Conservation (phyloP, 2,888 invertebrate species). For the Eudemis profundana region DNA sequence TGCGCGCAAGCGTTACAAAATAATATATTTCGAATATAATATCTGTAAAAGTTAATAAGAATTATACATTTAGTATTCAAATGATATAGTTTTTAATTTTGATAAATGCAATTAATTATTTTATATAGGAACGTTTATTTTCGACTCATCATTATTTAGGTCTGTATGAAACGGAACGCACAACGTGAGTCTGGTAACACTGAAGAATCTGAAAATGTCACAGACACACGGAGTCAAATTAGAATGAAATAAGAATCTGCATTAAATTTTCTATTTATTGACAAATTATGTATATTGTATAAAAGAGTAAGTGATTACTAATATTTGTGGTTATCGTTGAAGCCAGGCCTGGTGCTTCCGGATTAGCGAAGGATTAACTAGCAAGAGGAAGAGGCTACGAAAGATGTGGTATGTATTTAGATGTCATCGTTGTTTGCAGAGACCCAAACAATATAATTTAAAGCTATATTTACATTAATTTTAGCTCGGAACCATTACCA, state of each 20-base stretch:
- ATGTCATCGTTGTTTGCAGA: slow-evolving; percentile 16
- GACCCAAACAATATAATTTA: slow-evolving; percentile 16
- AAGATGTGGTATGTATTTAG: slow-evolving; percentile 32
- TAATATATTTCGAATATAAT: too few species aligned
- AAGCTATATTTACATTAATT: slow-evolving; percentile 47
- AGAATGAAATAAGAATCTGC: slow-evolving; percentile 2
- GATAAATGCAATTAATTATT: too few species aligned
- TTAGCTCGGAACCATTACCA: slow-evolving; percentile 69
- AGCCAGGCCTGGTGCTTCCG: background rate
- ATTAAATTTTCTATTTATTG: slow-evolving; percentile 7
- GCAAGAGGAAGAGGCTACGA: background rate
- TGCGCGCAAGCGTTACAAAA: too few species aligned
- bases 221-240: slow-evolving; percentile 8
- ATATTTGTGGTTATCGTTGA: background rate
- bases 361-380: background rate
- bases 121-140: too few species aligned
- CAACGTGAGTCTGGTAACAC: slow-evolving; percentile 7
- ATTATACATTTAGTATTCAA: too few species aligned
- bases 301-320: background rate
- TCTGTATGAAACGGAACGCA: background rate
- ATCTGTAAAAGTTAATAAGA: too few species aligned
- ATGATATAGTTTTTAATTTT: too few species aligned
- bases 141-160: too few species aligned
- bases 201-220: slow-evolving; percentile 7
- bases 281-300: slow-evolving; percentile 12